A percentile compares a stretch with the other conserved stretches of the same genome.
phyloP scores from a whole-genome alignment of 2,797 vertebrate genomes.

The Peromyscus melanophrys region DNA sequence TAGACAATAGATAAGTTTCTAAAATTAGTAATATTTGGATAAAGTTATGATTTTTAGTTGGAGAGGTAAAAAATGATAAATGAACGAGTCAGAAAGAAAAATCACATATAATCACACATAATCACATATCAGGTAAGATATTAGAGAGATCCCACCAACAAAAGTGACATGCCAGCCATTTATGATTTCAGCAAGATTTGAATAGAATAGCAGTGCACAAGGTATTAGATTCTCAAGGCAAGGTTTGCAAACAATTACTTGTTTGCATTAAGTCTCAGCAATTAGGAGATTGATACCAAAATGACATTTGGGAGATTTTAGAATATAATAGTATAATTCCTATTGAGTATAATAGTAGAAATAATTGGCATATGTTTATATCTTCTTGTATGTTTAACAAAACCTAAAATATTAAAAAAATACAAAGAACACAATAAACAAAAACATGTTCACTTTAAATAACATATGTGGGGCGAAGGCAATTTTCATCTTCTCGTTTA shows the following conservation, averaged over 20 bases:
- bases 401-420: background rate
- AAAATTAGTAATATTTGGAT: background rate
- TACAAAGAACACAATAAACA: background rate
- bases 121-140: background rate
- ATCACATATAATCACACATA: background rate
- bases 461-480: background rate
- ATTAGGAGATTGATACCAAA: background rate
- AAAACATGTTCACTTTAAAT: background rate
- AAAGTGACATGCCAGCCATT: background rate
- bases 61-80: background rate
- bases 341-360: background rate
- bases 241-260: background rate
- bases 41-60: background rate
- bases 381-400: background rate
- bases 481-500: background rate
- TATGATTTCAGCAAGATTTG: background rate
- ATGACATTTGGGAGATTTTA: background rate
- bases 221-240: background rate
- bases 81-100: background rate
- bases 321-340: background rate
- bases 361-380: background rate
- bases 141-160: background rate
- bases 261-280: background rate
- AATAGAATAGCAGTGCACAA: too few species aligned
- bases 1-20: background rate